phyloP scores from a whole-genome alignment of 1,140 invertebrate species.

The Euwallacea similis region DNA sequence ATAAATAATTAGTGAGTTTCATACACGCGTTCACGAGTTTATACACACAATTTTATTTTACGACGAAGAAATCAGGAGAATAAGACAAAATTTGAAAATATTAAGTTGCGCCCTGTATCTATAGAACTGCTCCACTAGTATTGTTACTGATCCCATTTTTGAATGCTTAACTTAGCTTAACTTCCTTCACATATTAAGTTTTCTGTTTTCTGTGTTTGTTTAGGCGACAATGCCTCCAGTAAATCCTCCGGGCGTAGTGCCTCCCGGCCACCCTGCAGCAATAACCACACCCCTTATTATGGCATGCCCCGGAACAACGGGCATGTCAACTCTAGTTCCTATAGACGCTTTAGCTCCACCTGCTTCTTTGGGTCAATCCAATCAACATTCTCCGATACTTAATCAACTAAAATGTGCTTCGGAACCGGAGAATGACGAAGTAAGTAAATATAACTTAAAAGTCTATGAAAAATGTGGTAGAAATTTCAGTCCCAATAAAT shows the following conservation, averaged over 20 bases:
- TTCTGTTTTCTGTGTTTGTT: background rate
- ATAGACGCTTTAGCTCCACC: constrained; percentile 27
- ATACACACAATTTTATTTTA: too few species aligned
- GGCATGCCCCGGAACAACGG: background rate
- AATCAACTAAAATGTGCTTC: constrained; percentile 3
- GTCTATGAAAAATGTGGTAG: too few species aligned
- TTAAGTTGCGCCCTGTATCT: too few species aligned
- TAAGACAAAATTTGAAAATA: too few species aligned
- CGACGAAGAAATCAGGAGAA: too few species aligned
- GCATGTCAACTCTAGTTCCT: constrained; percentile 14
- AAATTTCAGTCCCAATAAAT: too few species aligned
- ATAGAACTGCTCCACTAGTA: too few species aligned
- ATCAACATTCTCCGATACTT: constrained; percentile 21
- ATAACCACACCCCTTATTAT: background rate
- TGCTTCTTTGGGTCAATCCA: constrained; percentile 15
- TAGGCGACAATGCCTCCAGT: background rate
- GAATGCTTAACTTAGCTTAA: too few species aligned
- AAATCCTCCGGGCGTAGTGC: constrained; percentile 52
- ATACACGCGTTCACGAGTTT: too few species aligned
- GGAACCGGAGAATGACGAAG: constrained; percentile 23
- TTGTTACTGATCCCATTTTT: too few species aligned
- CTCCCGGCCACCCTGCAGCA: constrained; percentile 27
- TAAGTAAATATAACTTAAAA: constrained; percentile 3
- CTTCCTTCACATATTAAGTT: too few species aligned
- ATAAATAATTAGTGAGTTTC: too few species aligned